Base-by-base conservation (phyloP, 2,888 invertebrate genomes). In the Hanleya hanleyi region DNA sequence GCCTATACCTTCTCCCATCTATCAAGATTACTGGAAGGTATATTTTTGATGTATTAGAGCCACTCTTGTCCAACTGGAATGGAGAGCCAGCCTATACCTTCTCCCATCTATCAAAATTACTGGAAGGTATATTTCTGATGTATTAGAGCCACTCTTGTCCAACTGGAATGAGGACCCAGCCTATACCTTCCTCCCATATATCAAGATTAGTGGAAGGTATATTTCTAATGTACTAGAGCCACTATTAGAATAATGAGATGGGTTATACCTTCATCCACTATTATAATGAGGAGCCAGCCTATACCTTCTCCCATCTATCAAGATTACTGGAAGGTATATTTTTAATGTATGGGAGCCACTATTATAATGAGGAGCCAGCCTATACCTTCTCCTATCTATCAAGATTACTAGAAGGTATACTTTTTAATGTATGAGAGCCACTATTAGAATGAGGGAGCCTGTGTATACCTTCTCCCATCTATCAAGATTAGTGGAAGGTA, bases 391-490 rank as follows among this genome's bases (percentile, higher is more conserved):
- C 78, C 70, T 93, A 38, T 7, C 35, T 66, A 36, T 7, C 37
- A 36, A 38, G 26, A 35, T n/a, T 37, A 15, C 15, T 38, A 9
- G 15, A 35, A 66, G n/a, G 22, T 12, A 35, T 37, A 33, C 6
- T 57, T n/a, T 22, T 9, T 4, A 18, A n/a, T n/a, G n/a, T n/a
- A n/a, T n/a, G n/a, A n/a, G n/a, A n/a, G n/a, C n/a, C n/a, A n/a
- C n/a, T n/a, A n/a, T n/a, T 95, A 94, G 92, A 93, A 94, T 82
- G 90, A 92, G 26, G 91, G 90, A 75, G 92, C 92, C 5, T 94
- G 95, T 32, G 82, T 81, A 37, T 50, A 79, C 9, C 83, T 80
- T n/a, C 69, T 91, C 78, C 70, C 93, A 38, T 7, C 35, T 66
- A 36, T 7, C 37, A 36, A 38, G 26, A 35, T n/a, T 37, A 15